Evolutionary conservation across 2,888 invertebrate genomes (phyloP), one percentile per base, ranked within the genome.

Genomic region (Cataglyphis rosenhaueri): DNA sequence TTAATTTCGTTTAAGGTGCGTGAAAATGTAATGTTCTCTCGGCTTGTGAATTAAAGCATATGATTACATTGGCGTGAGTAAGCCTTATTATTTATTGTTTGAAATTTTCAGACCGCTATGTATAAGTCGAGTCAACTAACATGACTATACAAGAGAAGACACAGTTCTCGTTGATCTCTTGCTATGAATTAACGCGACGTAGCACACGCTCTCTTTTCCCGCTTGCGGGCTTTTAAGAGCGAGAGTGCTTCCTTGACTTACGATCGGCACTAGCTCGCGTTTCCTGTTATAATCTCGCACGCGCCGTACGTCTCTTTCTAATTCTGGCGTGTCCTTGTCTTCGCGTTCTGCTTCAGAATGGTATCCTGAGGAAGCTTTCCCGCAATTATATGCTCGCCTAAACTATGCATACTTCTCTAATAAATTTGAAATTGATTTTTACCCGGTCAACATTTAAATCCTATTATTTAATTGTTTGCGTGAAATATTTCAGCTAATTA

Each of bases 221-320:
- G 52, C 57, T 55, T 41, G 81, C 84, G 74, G 82, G 89, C 90
- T 91, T 91, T 91, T 90, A 91, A 91, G 84, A 88, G 85, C 89
- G 86, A 84, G 88, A 90, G 91, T 90, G 91, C 90, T 91, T 84
- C 85, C 88, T 88, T 90, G 92, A 92, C 91, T 90, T 92, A 92
- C 91, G 92, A 91, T 91, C 89, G 83, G 66, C 81, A 87, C 85
- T 88, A 86, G 85, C 87, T 86, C 90, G 78, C 89, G 87, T 91
- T 92, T 92, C 90, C 91, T 90, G 90, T 88, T 90, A 87, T 87
- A 85, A 88, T 88, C 88, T 88, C 89, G 88, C 84, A 68, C 61
- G 81, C 68, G 61, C 65, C 48, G 48, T 52, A 18, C 59, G 21
- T 55, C 41, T 44, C 41, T 64, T 64, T 59, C 59, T 55, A 66